These are phyloP conservation scores for Odontophorus gujanensis DNA, from an alignment of 2,113 vertebrate genomes.

Conservation along the genomic window DNA sequence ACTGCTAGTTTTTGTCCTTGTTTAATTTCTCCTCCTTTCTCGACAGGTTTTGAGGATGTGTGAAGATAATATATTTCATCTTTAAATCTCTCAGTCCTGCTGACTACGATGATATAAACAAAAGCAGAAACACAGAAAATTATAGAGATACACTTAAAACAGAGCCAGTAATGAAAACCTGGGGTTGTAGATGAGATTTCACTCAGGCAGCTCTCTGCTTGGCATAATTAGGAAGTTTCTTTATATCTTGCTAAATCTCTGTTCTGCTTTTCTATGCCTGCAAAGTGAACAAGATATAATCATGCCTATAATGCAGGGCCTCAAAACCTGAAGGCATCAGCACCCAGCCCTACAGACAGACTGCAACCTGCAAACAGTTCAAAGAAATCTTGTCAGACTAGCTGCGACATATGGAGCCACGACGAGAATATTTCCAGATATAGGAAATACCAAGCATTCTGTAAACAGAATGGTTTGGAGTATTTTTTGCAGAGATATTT, in stretches of 20 bases:
- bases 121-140: slow-evolving; percentile 65
- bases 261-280: slow-evolving; percentile 10
- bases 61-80: slow-evolving; percentile 16
- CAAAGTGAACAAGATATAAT: slow-evolving; percentile 69
- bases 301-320: slow-evolving; percentile 49
- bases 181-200: slow-evolving; percentile 34
- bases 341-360: slow-evolving; percentile 68
- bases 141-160: slow-evolving; percentile 32
- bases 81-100: slow-evolving; percentile 48
- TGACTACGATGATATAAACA: slow-evolving; percentile 57
- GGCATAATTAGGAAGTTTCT: slow-evolving; percentile 55
- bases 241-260: slow-evolving; percentile 42
- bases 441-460: slow-evolving; percentile 72
- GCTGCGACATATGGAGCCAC: slow-evolving; percentile 65
- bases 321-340: slow-evolving; percentile 67
- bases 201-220: slow-evolving; percentile 18
- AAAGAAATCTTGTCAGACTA: slow-evolving; percentile 66
- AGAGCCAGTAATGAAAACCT: slow-evolving; percentile 36
- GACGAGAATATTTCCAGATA: slow-evolving; percentile 60
- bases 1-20: slow-evolving; percentile 59
- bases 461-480: slow-evolving; percentile 61
- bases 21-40: slow-evolving; percentile 68
- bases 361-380: slow-evolving; percentile 69
- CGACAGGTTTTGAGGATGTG: slow-evolving; percentile 60
- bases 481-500: slow-evolving; percentile 62